Evolutionary conservation across 2,113 vertebrate genomes (phyloP), one percentile per base, ranked within the genome.

Genomic region (Taxidea taxus): DNA sequence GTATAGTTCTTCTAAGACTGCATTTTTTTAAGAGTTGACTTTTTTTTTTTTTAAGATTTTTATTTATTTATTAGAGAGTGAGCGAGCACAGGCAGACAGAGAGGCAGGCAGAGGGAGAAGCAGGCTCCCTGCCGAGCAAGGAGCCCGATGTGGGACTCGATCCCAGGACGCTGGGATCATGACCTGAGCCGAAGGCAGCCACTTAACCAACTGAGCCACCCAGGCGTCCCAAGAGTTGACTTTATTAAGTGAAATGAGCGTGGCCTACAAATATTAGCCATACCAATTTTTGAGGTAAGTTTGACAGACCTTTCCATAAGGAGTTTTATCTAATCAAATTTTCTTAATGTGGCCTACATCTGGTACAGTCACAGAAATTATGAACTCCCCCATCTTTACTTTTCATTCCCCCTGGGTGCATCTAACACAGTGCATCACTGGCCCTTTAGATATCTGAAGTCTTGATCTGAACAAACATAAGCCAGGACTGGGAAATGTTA

Each of bases 201-300:
- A n/a, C n/a, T n/a, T n/a, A n/a, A n/a, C n/a, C n/a, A n/a, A n/a
- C n/a, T n/a, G n/a, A n/a, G n/a, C n/a, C n/a, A n/a, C n/a, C n/a
- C n/a, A n/a, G n/a, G n/a, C n/a, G n/a, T n/a, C n/a, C n/a, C 27
- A 87, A 91, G 64, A 91, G 39, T 85, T 86, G 85, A 44, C 7
- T 93, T 96, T 96, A 86, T 96, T 97, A 91, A 89, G 88, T 93
- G 90, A 96, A 97, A 75, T 83, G 54, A 91, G 18, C 78, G 0
- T 68, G 34, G 84, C 44, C 51, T 56, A 78, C 58, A 91, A 68
- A 89, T 93, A 87, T 64, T 82, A 96, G 91, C 51, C 21, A 44
- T n/a, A 68, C 7, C 64, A 81, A 3, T 47, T 92, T 94, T 95
- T 96, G 89, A 96, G 39, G 42, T 37, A 39, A 62, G 27, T 88